These are phyloP conservation scores for Antechinus flavipes DNA, from an alignment of 2,113 vertebrate species.

Conservation along the genomic window DNA sequence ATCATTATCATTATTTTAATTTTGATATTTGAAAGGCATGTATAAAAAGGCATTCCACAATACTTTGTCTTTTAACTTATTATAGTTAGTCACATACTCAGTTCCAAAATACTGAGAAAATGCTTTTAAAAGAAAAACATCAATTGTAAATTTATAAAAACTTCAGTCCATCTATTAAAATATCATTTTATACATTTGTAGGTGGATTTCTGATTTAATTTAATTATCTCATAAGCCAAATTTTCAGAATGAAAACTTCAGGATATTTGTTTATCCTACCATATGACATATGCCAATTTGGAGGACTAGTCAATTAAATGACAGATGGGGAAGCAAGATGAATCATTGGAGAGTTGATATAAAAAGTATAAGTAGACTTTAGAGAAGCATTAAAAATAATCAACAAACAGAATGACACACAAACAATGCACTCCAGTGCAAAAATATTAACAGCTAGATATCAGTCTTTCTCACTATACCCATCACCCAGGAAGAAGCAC, in stretches of 20 bases:
- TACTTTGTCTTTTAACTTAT: neutral
- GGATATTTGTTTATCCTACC: neutral
- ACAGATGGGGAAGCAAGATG: slow-evolving; percentile 20
- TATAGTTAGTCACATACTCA: neutral
- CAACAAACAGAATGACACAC: slow-evolving; percentile 11
- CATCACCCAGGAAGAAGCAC: neutral
- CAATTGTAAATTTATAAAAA: neutral
- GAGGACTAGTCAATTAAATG: slow-evolving; percentile 20
- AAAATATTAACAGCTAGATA: neutral
- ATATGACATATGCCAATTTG: neutral
- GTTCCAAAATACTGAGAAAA: neutral
- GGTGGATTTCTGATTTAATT: slow-evolving; percentile 17
- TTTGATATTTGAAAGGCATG: neutral
- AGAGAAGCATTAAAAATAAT: slow-evolving; percentile 29
- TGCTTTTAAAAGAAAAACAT: neutral
- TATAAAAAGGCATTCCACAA: neutral
- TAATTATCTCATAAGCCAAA: neutral
- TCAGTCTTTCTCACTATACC: neutral
- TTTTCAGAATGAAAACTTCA: slow-evolving; percentile 12
- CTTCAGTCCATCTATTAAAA: neutral
- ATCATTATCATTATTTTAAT: neutral
- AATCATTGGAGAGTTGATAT: slow-evolving; percentile 14
- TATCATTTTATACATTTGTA: neutral
- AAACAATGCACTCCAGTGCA: slow-evolving; percentile 5
- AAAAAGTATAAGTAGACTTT: neutral